These are phyloP conservation scores for Philonicus albiceps DNA, from an alignment of 2,888 invertebrate species.

Conservation along the genomic window DNA sequence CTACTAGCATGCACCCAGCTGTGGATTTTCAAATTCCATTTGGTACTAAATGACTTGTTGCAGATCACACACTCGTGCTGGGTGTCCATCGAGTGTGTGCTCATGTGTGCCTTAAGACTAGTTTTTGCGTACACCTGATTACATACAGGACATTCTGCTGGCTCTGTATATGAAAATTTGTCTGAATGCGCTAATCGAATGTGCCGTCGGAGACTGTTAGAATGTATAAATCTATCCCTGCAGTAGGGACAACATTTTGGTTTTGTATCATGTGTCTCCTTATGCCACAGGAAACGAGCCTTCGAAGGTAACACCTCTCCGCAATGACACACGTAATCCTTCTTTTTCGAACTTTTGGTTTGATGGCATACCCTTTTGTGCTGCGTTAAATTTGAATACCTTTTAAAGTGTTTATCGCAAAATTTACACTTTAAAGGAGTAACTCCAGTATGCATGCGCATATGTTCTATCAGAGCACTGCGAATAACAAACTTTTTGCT, in stretches of 20 bases:
- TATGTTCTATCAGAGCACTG: slow-evolving; percentile 82
- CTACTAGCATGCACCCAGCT: slow-evolving; percentile 88
- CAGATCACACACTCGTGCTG: slow-evolving; percentile 85
- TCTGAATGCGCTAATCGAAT: slow-evolving; percentile 82
- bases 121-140: slow-evolving; percentile 75
- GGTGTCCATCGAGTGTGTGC: slow-evolving; percentile 77
- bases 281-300: slow-evolving; percentile 85
- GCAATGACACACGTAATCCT: slow-evolving; percentile 80
- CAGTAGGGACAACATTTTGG: slow-evolving; percentile 87
- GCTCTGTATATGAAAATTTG: slow-evolving; percentile 73
- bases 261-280: slow-evolving; percentile 82
- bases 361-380: slow-evolving; percentile 82
- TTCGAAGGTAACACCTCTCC: slow-evolving; percentile 84
- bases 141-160: slow-evolving; percentile 75
- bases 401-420: slow-evolving; percentile 81
- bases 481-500: slow-evolving; percentile 83
- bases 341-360: slow-evolving; percentile 73
- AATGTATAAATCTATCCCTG: slow-evolving; percentile 86
- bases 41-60: slow-evolving; percentile 85
- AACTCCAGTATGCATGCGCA: slow-evolving; percentile 82
- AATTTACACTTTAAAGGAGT: slow-evolving; percentile 81
- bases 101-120: slow-evolving; percentile 81
- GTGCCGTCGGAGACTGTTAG: slow-evolving; percentile 83
- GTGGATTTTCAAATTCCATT: slow-evolving; percentile 89
- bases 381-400: slow-evolving; percentile 85